phyloP scores from a whole-genome alignment of 2,888 invertebrate species.

The Meiosimyza platycephala region DNA sequence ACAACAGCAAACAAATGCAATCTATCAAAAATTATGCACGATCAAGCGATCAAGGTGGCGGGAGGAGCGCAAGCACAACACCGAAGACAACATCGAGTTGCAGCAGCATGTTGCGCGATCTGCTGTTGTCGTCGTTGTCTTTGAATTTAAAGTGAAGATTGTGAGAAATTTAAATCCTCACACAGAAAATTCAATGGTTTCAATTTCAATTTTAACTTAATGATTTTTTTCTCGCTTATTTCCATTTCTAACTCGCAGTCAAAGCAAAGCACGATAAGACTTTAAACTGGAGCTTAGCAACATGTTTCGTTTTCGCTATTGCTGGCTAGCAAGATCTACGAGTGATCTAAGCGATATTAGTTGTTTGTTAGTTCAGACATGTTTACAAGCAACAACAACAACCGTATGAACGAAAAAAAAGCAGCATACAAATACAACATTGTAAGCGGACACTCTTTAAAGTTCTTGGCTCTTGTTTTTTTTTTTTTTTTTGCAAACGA shows the following conservation, averaged over 20 bases:
- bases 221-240: not conserved
- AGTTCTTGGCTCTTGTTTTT: not conserved
- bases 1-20: conserved; percentile 5
- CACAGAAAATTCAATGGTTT: conserved; percentile 21
- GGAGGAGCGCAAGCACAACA: not conserved
- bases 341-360: no score
- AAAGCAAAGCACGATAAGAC: no score
- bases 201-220: conserved; percentile 10
- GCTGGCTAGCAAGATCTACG: no score
- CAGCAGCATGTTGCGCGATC: conserved; percentile 10
- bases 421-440: no score
- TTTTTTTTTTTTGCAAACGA: not conserved
- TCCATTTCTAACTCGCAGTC: not conserved
- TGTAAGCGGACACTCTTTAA: no score
- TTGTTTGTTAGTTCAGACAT: no score
- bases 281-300: no score
- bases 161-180: conserved; percentile 28
- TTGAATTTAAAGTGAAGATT: not conserved
- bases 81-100: not conserved
- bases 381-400: no score
- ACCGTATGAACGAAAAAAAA: no score
- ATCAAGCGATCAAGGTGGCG: conserved; percentile 27
- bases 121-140: not conserved
- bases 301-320: no score
- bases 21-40: conserved; percentile 38